Base-by-base conservation (phyloP, 2,113 vertebrate species). In the Rhea pennata region DNA sequence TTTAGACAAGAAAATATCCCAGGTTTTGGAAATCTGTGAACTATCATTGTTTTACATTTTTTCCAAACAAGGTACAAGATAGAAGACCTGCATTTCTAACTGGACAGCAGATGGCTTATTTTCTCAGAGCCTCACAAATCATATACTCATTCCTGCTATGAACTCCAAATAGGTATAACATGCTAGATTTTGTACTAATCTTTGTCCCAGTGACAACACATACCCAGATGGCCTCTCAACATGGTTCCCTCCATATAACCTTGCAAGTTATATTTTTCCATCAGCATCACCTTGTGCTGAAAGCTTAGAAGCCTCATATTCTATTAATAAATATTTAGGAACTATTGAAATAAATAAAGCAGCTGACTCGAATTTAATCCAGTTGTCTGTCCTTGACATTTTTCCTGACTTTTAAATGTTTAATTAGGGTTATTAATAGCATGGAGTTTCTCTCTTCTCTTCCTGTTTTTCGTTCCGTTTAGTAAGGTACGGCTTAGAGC, bases 361-460 rank as follows among this genome's bases (percentile, higher is more conserved):
- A 71, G 33, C 36, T 88, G 87, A 81, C 87, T 95, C 78, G 19
- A 15, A 44, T 73, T 71, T 90, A 94, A 84, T 83, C 87, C 92
- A 90, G 58, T 88, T 83, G 90, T 39, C 66, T 84, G 95, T 27
- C 90, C 95, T 91, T 91, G 96, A 92, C 94, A 97, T 97, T 98
- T 97, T 97, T 65, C 82, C 78, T 90, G 92, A 92, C 80, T 96
- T 95, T 72, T 93, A 96, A 85, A 97, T 90, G 72, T 96, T 97
- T 97, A 90, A 95, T 93, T 69, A 93, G 83, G 29, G 93, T 54
- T 97, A 95, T 97, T 97, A 97, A 97, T 86, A 96, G 95, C 74
- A 50, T 42, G 82, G 93, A 90, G 73, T 76, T 77, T 95, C 81
- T 87, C 73, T 82, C 61, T 84, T 87, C 44, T 73, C 67, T 50